These are phyloP conservation scores for Actinernus sp. DNA, from an alignment of 92 coral and sea anemone species.

Conservation along the genomic window DNA sequence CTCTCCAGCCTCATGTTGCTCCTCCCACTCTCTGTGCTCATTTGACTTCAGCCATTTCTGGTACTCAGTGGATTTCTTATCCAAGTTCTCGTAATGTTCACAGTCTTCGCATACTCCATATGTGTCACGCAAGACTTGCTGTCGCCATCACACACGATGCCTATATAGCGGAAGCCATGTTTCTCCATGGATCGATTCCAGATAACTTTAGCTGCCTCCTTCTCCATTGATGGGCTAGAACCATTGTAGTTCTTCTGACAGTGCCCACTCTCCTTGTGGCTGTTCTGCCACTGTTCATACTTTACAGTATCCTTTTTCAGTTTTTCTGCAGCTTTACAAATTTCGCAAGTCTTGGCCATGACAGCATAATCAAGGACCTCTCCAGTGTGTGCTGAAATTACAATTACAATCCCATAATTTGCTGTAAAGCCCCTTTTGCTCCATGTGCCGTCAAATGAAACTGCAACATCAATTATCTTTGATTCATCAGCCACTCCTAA, in stretches of 20 bases:
- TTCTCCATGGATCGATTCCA: constrained; percentile 37
- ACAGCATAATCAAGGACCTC: constrained; percentile 47
- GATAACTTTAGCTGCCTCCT: constrained; percentile 45
- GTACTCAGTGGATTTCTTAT: constrained; percentile 18
- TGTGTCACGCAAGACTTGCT: constrained; percentile 42
- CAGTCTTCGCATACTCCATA: constrained; percentile 59
- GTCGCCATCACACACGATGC: constrained; percentile 63
- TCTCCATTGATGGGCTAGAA: constrained; percentile 54
- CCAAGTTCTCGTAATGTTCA: constrained; percentile 31
- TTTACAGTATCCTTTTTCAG: constrained; percentile 9
- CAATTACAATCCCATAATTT: constrained; percentile 51
- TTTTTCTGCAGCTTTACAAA: constrained; percentile 35
- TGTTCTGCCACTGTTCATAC: constrained; percentile 33
- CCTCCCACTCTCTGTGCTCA: constrained; percentile 34
- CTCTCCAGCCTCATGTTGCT: constrained; percentile 28
- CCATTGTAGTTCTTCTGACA: constrained; percentile 39
- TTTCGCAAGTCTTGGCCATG: constrained; percentile 34
- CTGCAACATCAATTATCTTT: constrained; percentile 25
- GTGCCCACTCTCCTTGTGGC: constrained; percentile 14
- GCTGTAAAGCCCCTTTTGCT: constrained; percentile 54
- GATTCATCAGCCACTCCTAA: background rate
- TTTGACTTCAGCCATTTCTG: constrained; percentile 48
- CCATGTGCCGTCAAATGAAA: constrained; percentile 53
- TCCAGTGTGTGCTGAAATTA: constrained; percentile 49
- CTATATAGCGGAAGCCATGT: constrained; percentile 15